phyloP scores from a whole-genome alignment of 2,888 invertebrate genomes.

The Leptura quadrifasciata region DNA sequence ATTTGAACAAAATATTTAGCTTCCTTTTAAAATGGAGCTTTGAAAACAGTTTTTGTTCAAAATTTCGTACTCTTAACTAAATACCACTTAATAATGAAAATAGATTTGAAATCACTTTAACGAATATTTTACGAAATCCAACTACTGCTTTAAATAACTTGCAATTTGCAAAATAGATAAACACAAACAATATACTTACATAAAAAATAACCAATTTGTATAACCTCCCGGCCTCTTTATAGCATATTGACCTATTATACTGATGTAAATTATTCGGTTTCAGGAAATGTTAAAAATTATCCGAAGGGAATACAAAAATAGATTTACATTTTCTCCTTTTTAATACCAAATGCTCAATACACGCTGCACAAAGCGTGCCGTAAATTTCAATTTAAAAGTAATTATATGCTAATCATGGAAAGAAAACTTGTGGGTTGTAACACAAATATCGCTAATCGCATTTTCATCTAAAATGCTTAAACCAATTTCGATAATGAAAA shows the following conservation, averaged over 20 bases:
- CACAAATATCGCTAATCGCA: neutral
- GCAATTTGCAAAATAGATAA: neutral
- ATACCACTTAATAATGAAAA: too few species aligned
- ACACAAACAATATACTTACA: neutral
- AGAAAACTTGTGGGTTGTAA: constrained; percentile 6
- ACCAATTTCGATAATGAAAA: neutral
- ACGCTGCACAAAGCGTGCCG: constrained; percentile 4
- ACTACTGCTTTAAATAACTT: neutral
- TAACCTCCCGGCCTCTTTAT: too few species aligned
- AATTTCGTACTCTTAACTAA: too few species aligned
- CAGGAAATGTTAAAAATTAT: neutral
- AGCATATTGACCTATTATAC: neutral
- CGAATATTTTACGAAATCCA: neutral
- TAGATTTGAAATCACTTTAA: too few species aligned
- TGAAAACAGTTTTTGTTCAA: too few species aligned
- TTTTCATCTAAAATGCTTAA: constrained; percentile 7
- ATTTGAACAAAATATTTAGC: too few species aligned
- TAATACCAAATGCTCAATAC: neutral
- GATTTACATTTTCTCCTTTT: constrained; percentile 9
- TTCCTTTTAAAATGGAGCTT: too few species aligned
- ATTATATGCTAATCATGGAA: constrained; percentile 26
- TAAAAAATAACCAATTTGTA: neutral
- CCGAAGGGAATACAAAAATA: neutral
- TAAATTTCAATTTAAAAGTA: constrained; percentile 31
- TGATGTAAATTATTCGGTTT: neutral